phyloP scores from a whole-genome alignment of 2,797 vertebrate genomes.

The Semaprochilodus insignis region DNA sequence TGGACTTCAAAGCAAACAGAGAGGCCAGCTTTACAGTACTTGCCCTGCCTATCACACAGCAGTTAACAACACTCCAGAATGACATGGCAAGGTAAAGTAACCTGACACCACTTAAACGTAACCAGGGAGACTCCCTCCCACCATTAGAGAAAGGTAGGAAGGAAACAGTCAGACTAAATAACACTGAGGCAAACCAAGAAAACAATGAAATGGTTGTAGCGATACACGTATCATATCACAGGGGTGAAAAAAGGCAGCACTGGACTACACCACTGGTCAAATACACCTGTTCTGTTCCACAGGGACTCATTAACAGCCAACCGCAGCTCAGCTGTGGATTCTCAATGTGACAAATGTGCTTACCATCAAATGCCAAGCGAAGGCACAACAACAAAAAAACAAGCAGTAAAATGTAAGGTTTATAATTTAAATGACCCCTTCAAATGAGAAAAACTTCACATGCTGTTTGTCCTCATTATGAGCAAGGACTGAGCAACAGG shows the following conservation, averaged over 20 bases:
- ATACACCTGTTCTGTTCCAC: conserved; percentile 11
- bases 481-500: conserved; percentile 59
- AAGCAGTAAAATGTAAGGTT: not conserved
- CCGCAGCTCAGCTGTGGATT: conserved; percentile 16
- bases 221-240: not conserved
- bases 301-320: conserved; percentile 23
- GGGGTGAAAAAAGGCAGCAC: not conserved
- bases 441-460: conserved; percentile 69
- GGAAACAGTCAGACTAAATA: conserved; percentile 58
- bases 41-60: conserved; percentile 58
- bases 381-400: not conserved
- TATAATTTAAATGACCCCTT: conserved; percentile 23
- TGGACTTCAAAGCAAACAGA: conserved; percentile 64
- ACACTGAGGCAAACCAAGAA: conserved; percentile 60
- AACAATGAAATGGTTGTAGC: conserved; percentile 55
- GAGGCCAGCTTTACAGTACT: conserved; percentile 54
- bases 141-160: conserved; percentile 51
- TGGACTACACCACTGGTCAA: conserved; percentile 4
- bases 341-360: conserved; percentile 1
- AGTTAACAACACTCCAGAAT: conserved; percentile 72
- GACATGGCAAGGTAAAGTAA: conserved; percentile 78
- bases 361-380: not conserved
- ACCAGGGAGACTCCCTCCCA: conserved; percentile 72
- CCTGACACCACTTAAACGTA: conserved; percentile 76
- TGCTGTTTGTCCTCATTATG: conserved; percentile 74